Base-by-base conservation (phyloP, 2,113 vertebrate species). In the Nothocercus nigrocapillus region DNA sequence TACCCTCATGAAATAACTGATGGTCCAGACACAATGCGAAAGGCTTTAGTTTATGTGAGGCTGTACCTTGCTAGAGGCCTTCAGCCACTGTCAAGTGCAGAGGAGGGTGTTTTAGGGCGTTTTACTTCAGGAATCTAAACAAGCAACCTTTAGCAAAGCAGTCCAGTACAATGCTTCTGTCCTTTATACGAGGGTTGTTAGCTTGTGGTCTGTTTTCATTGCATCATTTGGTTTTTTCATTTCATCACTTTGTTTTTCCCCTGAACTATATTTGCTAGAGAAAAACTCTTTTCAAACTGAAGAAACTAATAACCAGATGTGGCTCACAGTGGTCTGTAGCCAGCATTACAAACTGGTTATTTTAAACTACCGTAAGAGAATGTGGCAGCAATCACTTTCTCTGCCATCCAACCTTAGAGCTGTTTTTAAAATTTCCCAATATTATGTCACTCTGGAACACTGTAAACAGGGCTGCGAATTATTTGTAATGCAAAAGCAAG, bases 401-500 rank as follows among this genome's bases (percentile, higher is more conserved):
- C n/a, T 40, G 36, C 36, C 1, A 3, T 64, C 40, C 54, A 54
- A 56, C 28, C 45, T 89, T 68, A 58, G 18, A 84, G 6, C 15
- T 86, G 62, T 86, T 58, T 72, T n/a, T 64, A 32, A 51, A 18
- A 69, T 91, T 93, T 88, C 73, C 20, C 17, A 80, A 66, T 27
- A 75, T 30, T 13, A 8, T 40, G 22, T 85, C 56, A 83, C 51
- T 44, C 22, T 79, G 70, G 22, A 87, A 73, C 45, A 77, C 30
- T 32, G 19, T 72, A 85, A 96, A 74, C 13, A 56, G 40, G 76
- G 44, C 49, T 83, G 18, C 88, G 61, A 21, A 45, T 70, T 47
- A 82, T 70, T 66, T 24, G 74, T 49, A 80, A 70, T 44, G 24
- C 40, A 82, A 95, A 92, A 67, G 5, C 44, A 91, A 83, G 19